A percentile compares a stretch with the other conserved stretches of the same genome.
phyloP scores from a whole-genome alignment of 2,113 vertebrate species.

The Ptyas mucosa region DNA sequence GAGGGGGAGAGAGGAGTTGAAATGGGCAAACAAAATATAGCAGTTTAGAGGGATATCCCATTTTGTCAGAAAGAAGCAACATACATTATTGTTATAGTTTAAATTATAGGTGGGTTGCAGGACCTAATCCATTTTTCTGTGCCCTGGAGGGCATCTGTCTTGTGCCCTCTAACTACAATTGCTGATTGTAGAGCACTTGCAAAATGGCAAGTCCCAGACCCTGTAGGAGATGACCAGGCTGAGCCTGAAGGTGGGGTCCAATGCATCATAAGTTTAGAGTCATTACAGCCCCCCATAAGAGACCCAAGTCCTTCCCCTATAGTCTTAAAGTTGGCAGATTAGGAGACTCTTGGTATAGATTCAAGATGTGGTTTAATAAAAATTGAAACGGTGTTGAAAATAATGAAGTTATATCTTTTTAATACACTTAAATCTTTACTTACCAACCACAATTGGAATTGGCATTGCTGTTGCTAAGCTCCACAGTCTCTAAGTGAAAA shows the following conservation, averaged over 20 bases:
- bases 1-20: not conserved
- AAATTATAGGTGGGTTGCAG: not conserved
- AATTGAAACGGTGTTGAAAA: not conserved
- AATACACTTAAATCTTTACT: not conserved
- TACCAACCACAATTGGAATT: not conserved
- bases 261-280: not conserved
- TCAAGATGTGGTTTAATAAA: not conserved
- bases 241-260: not conserved
- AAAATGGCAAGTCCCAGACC: not conserved
- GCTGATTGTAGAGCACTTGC: not conserved
- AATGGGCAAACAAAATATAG: not conserved
- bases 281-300: not conserved
- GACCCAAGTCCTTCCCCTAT: not conserved
- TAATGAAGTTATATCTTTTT: not conserved
- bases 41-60: not conserved
- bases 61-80: not conserved
- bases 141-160: not conserved
- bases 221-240: not conserved
- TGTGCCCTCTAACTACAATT: not conserved
- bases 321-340: no score
- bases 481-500: no score
- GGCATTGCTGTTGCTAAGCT: not conserved
- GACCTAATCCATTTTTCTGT: not conserved
- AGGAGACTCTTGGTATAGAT: not conserved
- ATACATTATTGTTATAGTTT: not conserved